Base-by-base conservation (phyloP, 2,888 invertebrate genomes). In the Cephus pulcher region DNA sequence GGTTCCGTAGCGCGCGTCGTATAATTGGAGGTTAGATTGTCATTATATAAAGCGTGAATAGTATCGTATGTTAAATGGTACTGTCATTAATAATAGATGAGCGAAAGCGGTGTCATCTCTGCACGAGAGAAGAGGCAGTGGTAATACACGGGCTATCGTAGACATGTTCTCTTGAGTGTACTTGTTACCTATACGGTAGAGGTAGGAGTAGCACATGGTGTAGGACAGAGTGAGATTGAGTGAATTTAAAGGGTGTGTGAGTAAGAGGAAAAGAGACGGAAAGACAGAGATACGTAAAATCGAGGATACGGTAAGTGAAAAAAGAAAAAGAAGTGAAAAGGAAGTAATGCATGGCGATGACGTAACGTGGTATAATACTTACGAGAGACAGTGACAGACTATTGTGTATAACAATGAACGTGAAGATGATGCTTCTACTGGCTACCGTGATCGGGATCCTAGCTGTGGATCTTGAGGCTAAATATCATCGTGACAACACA, bases 401-500 rank as follows among this genome's bases (percentile, higher is more conserved):
- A 23, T 56, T 15, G 56, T 56, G 56, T 56, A 23, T 23, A 56
- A 56, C 23, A 23, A 56, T 56, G 56, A 56, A 56, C 56, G 56
- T 56, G 56, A 71, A 32, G 32, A 32, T 32, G 71, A 32, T 74
- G 80, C 76, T 84, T 80, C 80, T 85, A 80, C 78, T 88, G 80
- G 78, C 82, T 70, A 78, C 85, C 34, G 81, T 82, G 73, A 79
- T 85, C 69, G 76, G 82, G 80, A 80, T 76, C 80, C 80, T 82
- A 81, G 81, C 80, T 78, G 77, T 77, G 56, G 85, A 75, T 23
- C 78, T 80, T 74, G 87, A 86, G 68, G 85, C 84, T 75, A 83
- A 85, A 77, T 83, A 88, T 56, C 85, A 82, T 78, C 84, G 82
- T 75, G 83, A 78, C 77, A 87, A 23, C 23, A 78, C 73, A 33